Evolutionary conservation across 1,140 invertebrate species (phyloP).

Genomic region (Protaetia brevitarsis): DNA sequence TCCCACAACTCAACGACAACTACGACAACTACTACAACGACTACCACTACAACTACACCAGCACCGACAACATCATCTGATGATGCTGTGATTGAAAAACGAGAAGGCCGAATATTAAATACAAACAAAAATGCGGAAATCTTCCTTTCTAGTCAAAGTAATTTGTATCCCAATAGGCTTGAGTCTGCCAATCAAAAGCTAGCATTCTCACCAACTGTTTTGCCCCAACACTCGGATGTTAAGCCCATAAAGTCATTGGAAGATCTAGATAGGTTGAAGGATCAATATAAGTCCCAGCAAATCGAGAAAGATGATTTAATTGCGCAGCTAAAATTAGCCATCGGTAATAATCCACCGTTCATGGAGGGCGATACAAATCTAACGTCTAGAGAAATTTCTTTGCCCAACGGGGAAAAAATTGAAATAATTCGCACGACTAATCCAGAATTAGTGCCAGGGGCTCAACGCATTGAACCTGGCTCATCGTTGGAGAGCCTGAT

Average conservation of each 20-base stretch:
- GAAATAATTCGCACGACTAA: constrained; percentile 67
- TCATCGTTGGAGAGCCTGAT: neutral
- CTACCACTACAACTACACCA: constrained; percentile 46
- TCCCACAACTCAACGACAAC: constrained; percentile 49
- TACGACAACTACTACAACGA: constrained; percentile 49
- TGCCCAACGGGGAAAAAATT: constrained; percentile 71
- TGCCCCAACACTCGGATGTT: constrained; percentile 33
- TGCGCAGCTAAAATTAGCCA: constrained; percentile 67
- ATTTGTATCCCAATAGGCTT: constrained; percentile 42
- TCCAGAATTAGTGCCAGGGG: constrained; percentile 58
- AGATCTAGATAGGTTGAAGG: constrained; percentile 43
- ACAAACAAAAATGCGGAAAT: constrained; percentile 1
- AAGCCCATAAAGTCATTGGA: constrained; percentile 43
- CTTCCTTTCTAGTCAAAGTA: constrained; percentile 3
- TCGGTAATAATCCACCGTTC: constrained; percentile 63
- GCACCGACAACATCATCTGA: constrained; percentile 41
- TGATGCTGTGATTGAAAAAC: constrained; percentile 24
- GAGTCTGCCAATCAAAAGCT: neutral
- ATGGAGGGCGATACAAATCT: constrained; percentile 61
- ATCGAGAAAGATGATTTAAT: constrained; percentile 59
- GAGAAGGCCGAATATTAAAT: neutral
- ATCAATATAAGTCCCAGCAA: constrained; percentile 46
- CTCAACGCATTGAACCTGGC: neutral
- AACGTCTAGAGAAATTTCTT: constrained; percentile 66
- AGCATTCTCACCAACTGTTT: constrained; percentile 37